phyloP scores from a whole-genome alignment of 2,888 invertebrate species.

The Eristalis pertinax region DNA sequence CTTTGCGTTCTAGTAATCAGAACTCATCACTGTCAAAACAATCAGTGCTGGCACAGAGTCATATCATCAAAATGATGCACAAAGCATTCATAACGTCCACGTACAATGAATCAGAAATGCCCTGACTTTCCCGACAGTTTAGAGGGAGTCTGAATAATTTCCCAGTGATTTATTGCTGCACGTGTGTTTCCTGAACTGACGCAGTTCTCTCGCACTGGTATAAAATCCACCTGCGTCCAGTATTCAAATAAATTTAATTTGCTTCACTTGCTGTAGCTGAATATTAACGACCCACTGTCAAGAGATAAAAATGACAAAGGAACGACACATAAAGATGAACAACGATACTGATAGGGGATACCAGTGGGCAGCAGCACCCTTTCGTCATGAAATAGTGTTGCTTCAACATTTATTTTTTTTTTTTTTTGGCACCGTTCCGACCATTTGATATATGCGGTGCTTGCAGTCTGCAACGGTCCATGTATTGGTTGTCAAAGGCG shows the following conservation, averaged over 20 bases:
- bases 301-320: constrained; percentile 44
- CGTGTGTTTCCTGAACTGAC: not conserved
- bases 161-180: not conserved
- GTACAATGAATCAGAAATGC: not conserved
- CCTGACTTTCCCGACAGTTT: not conserved
- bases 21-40: not conserved
- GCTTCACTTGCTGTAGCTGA: constrained; percentile 37
- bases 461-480: not conserved
- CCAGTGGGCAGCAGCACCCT: not conserved
- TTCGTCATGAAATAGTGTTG: not conserved
- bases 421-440: not conserved
- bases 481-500: not conserved
- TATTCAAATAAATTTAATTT: not conserved
- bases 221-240: not conserved
- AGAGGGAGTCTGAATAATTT: not conserved
- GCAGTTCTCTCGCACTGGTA: not conserved
- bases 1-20: not conserved
- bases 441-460: not conserved
- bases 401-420: not conserved
- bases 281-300: constrained; percentile 56
- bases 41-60: not conserved
- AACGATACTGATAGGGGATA: not conserved
- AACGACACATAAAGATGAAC: constrained; percentile 31
- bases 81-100: not conserved
- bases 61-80: not conserved